Evolutionary conservation across 1,140 invertebrate species (phyloP), one percentile per base, ranked within the genome.

Genomic region (Scylla paramamosain): DNA sequence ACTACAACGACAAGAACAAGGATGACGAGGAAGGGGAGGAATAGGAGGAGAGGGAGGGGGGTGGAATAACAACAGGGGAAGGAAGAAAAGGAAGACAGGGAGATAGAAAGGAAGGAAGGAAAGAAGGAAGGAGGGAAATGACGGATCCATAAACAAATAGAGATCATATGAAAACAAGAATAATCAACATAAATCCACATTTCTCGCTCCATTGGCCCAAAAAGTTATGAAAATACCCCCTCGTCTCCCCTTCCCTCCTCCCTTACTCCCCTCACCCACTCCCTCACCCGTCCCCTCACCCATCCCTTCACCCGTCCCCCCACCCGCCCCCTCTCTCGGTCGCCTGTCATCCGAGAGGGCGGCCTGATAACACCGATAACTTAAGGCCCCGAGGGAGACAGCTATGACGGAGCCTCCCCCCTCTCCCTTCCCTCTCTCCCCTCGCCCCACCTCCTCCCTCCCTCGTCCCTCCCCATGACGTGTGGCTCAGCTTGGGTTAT

Each of bases 111-210:
- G n/a, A 77, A 20, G 67, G 8, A n/a, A n/a, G n/a, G 67, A n/a
- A 77, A 20, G 52, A 59, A 20, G 52, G 20, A 20, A n/a, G 6
- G 67, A n/a, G 20, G 67, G 10, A 77, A 25, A 77, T n/a, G 67
- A 77, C 8, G 25, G 67, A 77, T 7, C 25, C 67, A 77, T 77
- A 77, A 77, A 7, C 67, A 77, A 77, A 77, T n/a, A 77, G 6
- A 25, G 67, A 77, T 77, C 67, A 77, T 77, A 77, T n/a, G 67
- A 77, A n/a, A 77, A 77, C 67, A 77, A 77, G 67, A 77, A 77
- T 77, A 77, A 77, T 77, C 67, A 77, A 77, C 67, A 77, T 77
- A 77, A 77, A 77, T 77, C 67, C 67, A 77, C 25, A 77, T 77
- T n/a, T 77, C 67, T n/a, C 67, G 67, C 67, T 77, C 67, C 67